Percentiles rank a stretch among this genome's conserved stretches.
Conservation (phyloP, 2,797 vertebrate species). For the Anabacerthia variegaticeps region DNA sequence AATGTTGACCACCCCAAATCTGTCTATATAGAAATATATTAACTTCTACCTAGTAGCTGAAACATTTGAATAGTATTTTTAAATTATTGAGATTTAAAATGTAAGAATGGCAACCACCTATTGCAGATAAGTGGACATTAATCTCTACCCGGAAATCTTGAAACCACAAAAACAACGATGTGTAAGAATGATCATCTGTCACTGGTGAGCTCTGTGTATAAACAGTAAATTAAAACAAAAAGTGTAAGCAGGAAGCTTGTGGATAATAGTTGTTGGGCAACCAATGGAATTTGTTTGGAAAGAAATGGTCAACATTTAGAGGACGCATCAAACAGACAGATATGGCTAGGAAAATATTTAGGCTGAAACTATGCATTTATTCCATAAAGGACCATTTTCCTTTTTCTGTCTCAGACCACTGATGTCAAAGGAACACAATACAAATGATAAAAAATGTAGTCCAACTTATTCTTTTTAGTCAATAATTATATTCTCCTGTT, state of each 20-base stretch:
- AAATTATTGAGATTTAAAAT: background rate
- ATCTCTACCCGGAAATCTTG: background rate
- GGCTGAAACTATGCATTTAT: background rate
- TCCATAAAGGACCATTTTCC: background rate
- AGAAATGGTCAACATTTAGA: background rate
- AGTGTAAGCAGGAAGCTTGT: conserved; percentile 1
- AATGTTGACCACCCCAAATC: background rate
- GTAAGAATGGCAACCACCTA: background rate
- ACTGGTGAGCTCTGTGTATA: background rate
- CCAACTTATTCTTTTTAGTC: background rate
- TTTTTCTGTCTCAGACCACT: background rate
- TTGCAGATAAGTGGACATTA: background rate
- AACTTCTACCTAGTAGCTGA: background rate
- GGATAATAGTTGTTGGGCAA: background rate
- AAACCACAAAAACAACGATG: background rate
- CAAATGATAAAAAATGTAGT: background rate
- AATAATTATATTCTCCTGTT: background rate
- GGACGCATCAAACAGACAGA: background rate
- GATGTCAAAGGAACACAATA: background rate
- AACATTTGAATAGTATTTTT: background rate
- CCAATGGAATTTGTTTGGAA: conserved; percentile 26
- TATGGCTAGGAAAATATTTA: background rate
- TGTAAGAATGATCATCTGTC: background rate
- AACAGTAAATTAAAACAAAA: conserved; percentile 16
- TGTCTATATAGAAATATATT: background rate